phyloP scores from a whole-genome alignment of 53 echinoderm and acorn worm genomes.

The Stichopus horrens region DNA sequence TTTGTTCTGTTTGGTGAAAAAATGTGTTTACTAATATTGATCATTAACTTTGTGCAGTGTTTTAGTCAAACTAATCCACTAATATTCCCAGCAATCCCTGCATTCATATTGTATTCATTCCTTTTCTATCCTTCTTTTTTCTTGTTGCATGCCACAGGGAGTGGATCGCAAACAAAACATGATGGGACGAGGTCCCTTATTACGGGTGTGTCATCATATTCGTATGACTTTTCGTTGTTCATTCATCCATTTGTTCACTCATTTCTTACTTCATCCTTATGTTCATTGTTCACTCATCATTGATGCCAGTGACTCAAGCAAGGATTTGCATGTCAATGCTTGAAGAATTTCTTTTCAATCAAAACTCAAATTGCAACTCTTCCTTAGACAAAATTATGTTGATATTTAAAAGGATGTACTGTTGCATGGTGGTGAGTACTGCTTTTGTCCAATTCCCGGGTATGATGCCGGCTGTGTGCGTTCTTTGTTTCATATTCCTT shows the following conservation, averaged over 20 bases:
- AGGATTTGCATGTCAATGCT: not conserved
- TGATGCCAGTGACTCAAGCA: not conserved
- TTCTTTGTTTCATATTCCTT: not conserved
- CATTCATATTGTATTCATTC: not conserved
- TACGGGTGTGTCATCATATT: conserved; percentile 75
- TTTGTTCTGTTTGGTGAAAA: no score
- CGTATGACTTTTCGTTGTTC: conserved; percentile 4
- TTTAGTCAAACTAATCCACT: not conserved
- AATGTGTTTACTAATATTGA: not conserved
- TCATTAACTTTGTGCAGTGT: not conserved
- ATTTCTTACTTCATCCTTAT: no score
- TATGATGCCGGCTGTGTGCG: not conserved
- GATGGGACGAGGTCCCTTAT: conserved; percentile 73
- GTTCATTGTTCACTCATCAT: not conserved
- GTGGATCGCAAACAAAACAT: conserved; percentile 72
- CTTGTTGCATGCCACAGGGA: conserved; percentile 56
- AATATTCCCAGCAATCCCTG: not conserved
- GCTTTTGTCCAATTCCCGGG: not conserved
- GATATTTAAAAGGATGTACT: no score
- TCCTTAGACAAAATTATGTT: no score
- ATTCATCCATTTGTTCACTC: not conserved
- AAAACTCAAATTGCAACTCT: not conserved
- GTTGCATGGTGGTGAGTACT: not conserved
- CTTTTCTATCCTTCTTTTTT: conserved; percentile 32
- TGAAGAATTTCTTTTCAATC: not conserved